Evolutionary conservation across 2,113 vertebrate genomes (phyloP).

Genomic region (Gorsachius goisagi): DNA sequence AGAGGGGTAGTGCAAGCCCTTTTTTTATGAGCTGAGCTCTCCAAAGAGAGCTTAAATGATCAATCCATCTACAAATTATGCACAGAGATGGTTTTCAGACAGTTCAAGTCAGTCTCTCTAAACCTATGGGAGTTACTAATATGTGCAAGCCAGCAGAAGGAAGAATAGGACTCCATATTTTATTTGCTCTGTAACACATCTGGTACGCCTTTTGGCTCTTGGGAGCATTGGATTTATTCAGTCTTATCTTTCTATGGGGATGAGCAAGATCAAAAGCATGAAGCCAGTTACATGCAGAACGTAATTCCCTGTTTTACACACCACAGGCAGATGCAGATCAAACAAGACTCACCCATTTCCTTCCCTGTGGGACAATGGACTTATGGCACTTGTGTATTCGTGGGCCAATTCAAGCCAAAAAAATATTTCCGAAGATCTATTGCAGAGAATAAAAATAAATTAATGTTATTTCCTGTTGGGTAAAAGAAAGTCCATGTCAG

Average conservation of each 20-base stretch:
- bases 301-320: background rate
- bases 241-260: slow-evolving; percentile 28
- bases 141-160: slow-evolving; percentile 4
- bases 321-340: slow-evolving; percentile 16
- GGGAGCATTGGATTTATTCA: slow-evolving; percentile 19
- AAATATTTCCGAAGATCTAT: background rate
- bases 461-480: background rate
- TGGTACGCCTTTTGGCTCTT: slow-evolving; percentile 6
- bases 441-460: background rate
- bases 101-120: background rate
- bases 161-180: background rate
- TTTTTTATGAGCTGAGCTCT: background rate
- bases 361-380: background rate
- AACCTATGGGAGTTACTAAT: background rate
- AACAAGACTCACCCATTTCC: slow-evolving; percentile 16
- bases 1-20: background rate
- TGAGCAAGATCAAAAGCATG: slow-evolving; percentile 42
- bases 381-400: background rate
- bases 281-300: background rate
- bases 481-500: background rate
- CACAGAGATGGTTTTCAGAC: slow-evolving; percentile 8
- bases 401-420: background rate
- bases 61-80: background rate
- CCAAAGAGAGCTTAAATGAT: background rate
- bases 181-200: slow-evolving; percentile 24